phyloP scores from a whole-genome alignment of 1,140 invertebrate genomes.

The Solenopsis fugax region DNA sequence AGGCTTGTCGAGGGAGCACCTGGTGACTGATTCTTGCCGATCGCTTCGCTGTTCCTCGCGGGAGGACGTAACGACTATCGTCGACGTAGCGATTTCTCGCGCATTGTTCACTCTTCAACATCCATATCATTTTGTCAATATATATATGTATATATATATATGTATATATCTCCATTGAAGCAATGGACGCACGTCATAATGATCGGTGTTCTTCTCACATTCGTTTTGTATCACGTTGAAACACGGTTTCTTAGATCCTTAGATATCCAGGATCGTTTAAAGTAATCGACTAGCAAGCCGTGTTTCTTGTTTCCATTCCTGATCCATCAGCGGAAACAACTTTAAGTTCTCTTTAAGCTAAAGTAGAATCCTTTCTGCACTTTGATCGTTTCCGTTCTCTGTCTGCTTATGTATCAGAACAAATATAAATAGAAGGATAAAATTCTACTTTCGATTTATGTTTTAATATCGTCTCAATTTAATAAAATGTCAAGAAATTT shows the following conservation, averaged over 20 bases:
- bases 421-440: neutral
- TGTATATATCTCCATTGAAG: neutral
- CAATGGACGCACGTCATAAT: neutral
- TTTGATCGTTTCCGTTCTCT: neutral
- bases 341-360: neutral
- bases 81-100: conserved; percentile 45
- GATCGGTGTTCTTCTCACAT: conserved; percentile 23
- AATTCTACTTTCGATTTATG: neutral
- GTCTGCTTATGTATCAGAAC: neutral
- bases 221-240: neutral
- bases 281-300: neutral
- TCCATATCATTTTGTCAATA: conserved; percentile 65
- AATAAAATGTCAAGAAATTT: conserved; percentile 4
- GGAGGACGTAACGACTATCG: conserved; percentile 45
- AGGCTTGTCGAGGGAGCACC: conserved; percentile 2
- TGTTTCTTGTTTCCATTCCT: neutral
- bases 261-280: neutral
- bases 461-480: neutral
- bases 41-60: conserved; percentile 31
- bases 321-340: neutral
- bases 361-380: neutral
- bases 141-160: conserved; percentile 32
- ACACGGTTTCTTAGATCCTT: neutral
- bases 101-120: conserved; percentile 73
- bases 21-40: conserved; percentile 18